These are phyloP conservation scores for Venusia cambrica DNA, from an alignment of 2,888 invertebrate genomes.

Conservation along the genomic window DNA sequence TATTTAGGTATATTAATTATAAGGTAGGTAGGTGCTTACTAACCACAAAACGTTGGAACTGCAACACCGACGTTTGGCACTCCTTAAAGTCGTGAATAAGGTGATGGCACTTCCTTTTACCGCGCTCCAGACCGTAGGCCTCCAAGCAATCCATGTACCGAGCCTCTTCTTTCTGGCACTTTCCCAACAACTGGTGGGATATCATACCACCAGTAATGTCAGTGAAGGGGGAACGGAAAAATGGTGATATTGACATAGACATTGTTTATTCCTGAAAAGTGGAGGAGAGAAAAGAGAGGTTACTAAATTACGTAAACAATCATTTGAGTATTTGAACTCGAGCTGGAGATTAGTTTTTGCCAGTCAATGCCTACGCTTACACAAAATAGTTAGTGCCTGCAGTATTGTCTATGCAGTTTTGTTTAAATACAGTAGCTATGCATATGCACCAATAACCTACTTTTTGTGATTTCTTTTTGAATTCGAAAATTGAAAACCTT, in stretches of 20 bases:
- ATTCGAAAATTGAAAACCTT: too few species aligned
- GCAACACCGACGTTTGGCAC: conserved; percentile 83
- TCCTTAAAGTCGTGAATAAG: conserved; percentile 86
- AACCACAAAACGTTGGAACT: conserved; percentile 81
- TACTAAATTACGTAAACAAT: conserved; percentile 64
- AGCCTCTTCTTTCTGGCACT: conserved; percentile 86
- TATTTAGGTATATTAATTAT: too few species aligned
- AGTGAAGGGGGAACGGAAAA: conserved; percentile 85
- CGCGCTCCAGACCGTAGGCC: conserved; percentile 88
- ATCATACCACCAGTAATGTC: conserved; percentile 84
- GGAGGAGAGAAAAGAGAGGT: conserved; percentile 32
- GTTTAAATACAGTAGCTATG: too few species aligned
- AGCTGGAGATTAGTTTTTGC: too few species aligned
- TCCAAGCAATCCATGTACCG: conserved; percentile 89
- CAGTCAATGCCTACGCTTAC: too few species aligned
- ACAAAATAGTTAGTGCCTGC: too few species aligned
- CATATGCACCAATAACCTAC: too few species aligned
- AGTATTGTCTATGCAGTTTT: too few species aligned
- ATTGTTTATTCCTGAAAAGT: conserved; percentile 51
- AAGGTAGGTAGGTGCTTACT: too few species aligned
- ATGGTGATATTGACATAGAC: conserved; percentile 85
- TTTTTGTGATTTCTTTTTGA: too few species aligned
- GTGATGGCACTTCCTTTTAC: conserved; percentile 81
- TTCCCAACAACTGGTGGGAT: conserved; percentile 83
- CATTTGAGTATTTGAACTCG: too few species aligned